Evolutionary conservation across 2,113 vertebrate species (phyloP), one percentile per base, ranked within the genome.

Genomic region (Cynocephalus volans): DNA sequence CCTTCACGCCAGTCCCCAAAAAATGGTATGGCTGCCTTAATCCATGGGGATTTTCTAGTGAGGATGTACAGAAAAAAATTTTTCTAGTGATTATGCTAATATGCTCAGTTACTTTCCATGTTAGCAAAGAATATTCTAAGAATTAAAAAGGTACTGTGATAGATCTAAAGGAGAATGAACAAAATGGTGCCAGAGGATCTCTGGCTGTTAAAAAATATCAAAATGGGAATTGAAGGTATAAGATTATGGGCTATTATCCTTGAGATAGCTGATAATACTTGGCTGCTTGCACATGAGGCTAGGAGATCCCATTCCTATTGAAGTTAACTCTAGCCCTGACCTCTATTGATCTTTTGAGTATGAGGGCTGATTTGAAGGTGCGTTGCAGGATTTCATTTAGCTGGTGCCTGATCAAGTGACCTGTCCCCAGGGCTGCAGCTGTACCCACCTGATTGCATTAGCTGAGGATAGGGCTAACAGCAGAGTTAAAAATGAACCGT

Each of bases 141-240:
- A 69, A 33, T 65, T 86, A 18, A 67, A 58, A 82, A 80, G 41
- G 54, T 52, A 79, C 45, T 56, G 17, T 90, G 76, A 18, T 36
- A 91, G 7, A 62, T 54, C 18, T 82, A 76, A 86, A 93, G 72
- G 52, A 54, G n/a, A 93, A 85, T 41, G 77, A 89, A 81, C 41
- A 77, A 33, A 89, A 65, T 12, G 33, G 31, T 62, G 41, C 85
- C 13, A 56, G 56, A 60, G 10, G 64, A 31, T 24, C 67, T 72
- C 24, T 17, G 83, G 76, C 90, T 90, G 19, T 79, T 28, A 60
- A 90, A 76, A 88, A 77, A 17, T 15, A 52, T 5, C 17, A 41
- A 76, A 83, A 36, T n/a, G 18, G 72, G 72, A 82, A 60, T 67
- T 23, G n/a, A 92, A 45, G 17, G 60, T 24, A 24, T 19, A 41